Evolutionary conservation across 2,797 vertebrate species (phyloP).

Genomic region (Lutjanus argentimaculatus): DNA sequence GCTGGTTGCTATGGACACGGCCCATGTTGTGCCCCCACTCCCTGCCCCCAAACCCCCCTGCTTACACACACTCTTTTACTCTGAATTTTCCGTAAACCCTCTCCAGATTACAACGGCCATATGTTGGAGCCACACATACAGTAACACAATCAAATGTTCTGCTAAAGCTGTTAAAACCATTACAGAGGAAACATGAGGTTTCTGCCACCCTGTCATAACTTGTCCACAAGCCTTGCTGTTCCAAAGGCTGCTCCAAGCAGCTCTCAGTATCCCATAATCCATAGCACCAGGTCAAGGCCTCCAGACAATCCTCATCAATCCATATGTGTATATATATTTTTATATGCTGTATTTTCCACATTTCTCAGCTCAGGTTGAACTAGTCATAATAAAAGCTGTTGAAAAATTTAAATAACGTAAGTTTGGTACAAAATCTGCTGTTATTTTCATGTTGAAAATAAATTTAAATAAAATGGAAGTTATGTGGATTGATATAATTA

Average conservation of each 20-base stretch:
- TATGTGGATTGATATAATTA: neutral
- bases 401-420: neutral
- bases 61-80: constrained; percentile 18
- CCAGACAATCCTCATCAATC: neutral
- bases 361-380: neutral
- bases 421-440: neutral
- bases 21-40: constrained; percentile 35
- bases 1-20: constrained; percentile 56
- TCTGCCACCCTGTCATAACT: constrained; percentile 6
- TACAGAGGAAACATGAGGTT: constrained; percentile 43
- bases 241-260: constrained; percentile 10
- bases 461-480: neutral
- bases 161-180: constrained; percentile 61
- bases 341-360: neutral
- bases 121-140: constrained; percentile 45
- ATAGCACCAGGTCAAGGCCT: neutral
- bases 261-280: constrained; percentile 19
- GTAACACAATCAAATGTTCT: constrained; percentile 37
- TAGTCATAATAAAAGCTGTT: neutral
- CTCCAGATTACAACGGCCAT: constrained; percentile 56
- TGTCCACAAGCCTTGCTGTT: neutral
- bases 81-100: constrained; percentile 54
- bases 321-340: neutral
- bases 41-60: neutral
- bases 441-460: neutral